Evolutionary conservation across 37 sponge, comb jelly and placozoan genomes (phyloP), one percentile per base, ranked within the genome.

Genomic region (Beroe forskalii): DNA sequence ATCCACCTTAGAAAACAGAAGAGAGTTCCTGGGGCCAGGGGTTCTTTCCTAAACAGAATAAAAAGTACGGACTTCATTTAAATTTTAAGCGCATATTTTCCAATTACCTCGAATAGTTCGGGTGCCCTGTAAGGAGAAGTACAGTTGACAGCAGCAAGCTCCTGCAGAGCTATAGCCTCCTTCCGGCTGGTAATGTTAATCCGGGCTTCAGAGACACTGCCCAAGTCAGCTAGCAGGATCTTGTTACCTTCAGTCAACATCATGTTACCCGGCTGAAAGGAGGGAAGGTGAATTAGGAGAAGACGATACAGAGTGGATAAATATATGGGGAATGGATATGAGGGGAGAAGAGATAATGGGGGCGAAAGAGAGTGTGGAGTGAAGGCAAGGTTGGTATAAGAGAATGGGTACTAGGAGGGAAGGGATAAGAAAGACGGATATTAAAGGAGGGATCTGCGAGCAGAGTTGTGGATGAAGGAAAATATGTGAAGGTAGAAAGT

Each of bases 61-160:
- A n/a, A n/a, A n/a, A n/a, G n/a, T n/a, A n/a, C n/a, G n/a, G n/a
- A n/a, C n/a, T n/a, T n/a, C n/a, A n/a, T n/a, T n/a, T n/a, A n/a
- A n/a, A n/a, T n/a, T n/a, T n/a, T n/a, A n/a, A n/a, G n/a, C n/a
- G n/a, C n/a, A n/a, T n/a, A n/a, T n/a, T n/a, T n/a, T n/a, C n/a
- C n/a, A n/a, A n/a, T n/a, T n/a, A 69, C 72, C 66, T 95, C 95
- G 93, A 97, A 97, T 69, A 97, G 93, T 61, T 97, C 97, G 12
- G 97, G 97, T 23, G 97, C 97, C 30, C 95, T 92, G 91, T 93
- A 95, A 41, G 76, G 90, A 32, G 95, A 92, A n/a, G 97, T 95
- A 67, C 95, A 95, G 20, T 91, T 94, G 76, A 94, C 93, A 20
- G 95, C 94, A 76, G 93, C 93, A 22, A 89, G 62, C 62, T 97